Evolutionary conservation across 2,113 vertebrate species (phyloP).

Genomic region (Phoxinus phoxinus): DNA sequence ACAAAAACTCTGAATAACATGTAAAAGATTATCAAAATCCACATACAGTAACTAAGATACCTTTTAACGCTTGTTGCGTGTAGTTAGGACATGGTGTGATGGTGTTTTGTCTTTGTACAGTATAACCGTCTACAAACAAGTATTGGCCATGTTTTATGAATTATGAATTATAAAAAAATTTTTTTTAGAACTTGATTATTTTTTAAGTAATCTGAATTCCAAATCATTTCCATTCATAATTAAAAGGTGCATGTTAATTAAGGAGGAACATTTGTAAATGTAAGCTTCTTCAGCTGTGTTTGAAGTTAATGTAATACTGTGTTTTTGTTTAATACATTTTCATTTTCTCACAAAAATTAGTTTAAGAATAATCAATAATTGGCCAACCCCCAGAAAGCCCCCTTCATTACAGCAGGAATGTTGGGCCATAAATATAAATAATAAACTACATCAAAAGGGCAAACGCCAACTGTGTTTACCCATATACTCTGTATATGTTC

Average conservation of each 20-base stretch:
- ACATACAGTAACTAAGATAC: too few relatives aligned
- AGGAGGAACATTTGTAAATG: not conserved
- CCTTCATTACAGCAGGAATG: not conserved
- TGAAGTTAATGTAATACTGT: not conserved
- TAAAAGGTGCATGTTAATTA: not conserved
- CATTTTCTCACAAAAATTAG: not conserved
- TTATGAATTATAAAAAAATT: too few relatives aligned
- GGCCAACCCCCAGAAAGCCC: not conserved
- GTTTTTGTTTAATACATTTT: slow-evolving; percentile 22
- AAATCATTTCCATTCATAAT: not conserved
- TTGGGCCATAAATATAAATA: not conserved
- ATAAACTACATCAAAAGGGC: not conserved
- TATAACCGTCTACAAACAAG: too few relatives aligned
- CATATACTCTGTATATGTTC: not conserved
- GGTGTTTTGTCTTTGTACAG: too few relatives aligned
- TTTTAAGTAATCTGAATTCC: not conserved
- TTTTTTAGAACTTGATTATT: too few relatives aligned
- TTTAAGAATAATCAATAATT: not conserved
- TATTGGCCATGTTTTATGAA: too few relatives aligned
- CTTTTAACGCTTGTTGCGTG: too few relatives aligned
- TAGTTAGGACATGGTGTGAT: too few relatives aligned
- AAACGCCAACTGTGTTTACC: slow-evolving; percentile 19
- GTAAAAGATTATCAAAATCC: too few relatives aligned
- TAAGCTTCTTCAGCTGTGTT: not conserved
- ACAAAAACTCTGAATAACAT: too few relatives aligned